These are phyloP conservation scores for Cyrtonyx montezumae DNA, from an alignment of 2,113 vertebrate species.

Conservation along the genomic window DNA sequence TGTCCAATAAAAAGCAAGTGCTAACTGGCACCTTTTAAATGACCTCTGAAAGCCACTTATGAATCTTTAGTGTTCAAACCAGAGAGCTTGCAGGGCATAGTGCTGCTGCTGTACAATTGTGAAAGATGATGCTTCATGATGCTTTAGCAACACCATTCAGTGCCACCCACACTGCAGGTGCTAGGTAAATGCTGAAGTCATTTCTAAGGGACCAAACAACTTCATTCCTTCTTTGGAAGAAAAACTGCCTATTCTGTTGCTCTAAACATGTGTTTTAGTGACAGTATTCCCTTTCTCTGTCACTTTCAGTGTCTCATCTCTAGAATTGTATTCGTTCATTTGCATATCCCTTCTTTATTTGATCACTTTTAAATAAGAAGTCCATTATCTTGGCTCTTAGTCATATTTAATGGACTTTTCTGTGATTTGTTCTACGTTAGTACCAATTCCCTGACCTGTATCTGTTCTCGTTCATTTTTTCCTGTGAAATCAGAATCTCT, in stretches of 20 bases:
- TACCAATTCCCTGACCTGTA: not conserved
- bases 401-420: constrained; percentile 35
- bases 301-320: not conserved
- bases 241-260: not conserved
- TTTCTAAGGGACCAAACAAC: not conserved
- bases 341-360: constrained; percentile 18
- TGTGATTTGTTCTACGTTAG: constrained; percentile 53
- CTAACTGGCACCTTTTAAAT: not conserved
- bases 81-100: not conserved
- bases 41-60: not conserved
- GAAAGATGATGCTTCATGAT: fast-evolving
- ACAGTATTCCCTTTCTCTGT: not conserved
- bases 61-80: not conserved
- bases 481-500: not conserved
- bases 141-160: not conserved
- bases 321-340: not conserved
- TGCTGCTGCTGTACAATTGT: fast-evolving
- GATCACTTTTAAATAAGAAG: constrained; percentile 23
- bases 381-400: constrained; percentile 34
- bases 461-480: not conserved
- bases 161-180: fast-evolving
- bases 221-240: not conserved
- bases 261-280: not conserved
- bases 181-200: not conserved
- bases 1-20: not conserved